Percentiles rank a stretch among this genome's conserved stretches.
phyloP scores from a whole-genome alignment of 2,888 invertebrate species.

The Ellobium chinense region DNA sequence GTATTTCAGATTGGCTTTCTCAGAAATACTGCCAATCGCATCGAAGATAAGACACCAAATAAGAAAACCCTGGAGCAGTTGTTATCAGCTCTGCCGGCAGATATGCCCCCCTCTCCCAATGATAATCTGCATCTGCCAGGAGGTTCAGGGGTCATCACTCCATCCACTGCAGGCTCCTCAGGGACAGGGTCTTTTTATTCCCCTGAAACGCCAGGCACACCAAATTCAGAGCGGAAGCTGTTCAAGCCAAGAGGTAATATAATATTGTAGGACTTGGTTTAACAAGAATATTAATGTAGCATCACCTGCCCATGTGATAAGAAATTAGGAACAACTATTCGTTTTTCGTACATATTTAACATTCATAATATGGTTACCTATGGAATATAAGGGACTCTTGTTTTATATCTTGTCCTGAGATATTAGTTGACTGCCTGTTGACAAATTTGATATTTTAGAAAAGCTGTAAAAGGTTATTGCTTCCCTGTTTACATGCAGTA shows the following conservation, averaged over 20 bases:
- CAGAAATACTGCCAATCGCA: conserved; percentile 66
- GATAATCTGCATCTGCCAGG: neutral
- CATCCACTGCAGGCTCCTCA: conserved; percentile 33
- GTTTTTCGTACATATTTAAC: no score
- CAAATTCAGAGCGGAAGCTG: conserved; percentile 54
- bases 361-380: no score
- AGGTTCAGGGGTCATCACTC: conserved; percentile 31
- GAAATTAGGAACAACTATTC: no score
- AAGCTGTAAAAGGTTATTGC: no score
- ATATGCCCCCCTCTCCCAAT: conserved; percentile 35
- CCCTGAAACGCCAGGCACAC: conserved; percentile 62
- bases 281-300: no score
- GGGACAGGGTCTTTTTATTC: conserved; percentile 57
- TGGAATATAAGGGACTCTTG: no score
- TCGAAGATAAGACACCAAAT: conserved; percentile 71
- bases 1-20: conserved; percentile 78
- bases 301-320: no score
- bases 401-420: no score
- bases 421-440: no score
- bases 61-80: conserved; percentile 77
- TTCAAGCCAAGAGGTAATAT: conserved; percentile 52
- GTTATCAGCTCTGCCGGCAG: conserved; percentile 76
- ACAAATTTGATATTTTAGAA: no score
- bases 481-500: no score
- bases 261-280: no score